These are phyloP conservation scores for Calephelis nemesis DNA, from an alignment of 1,140 invertebrate genomes.

Conservation along the genomic window DNA sequence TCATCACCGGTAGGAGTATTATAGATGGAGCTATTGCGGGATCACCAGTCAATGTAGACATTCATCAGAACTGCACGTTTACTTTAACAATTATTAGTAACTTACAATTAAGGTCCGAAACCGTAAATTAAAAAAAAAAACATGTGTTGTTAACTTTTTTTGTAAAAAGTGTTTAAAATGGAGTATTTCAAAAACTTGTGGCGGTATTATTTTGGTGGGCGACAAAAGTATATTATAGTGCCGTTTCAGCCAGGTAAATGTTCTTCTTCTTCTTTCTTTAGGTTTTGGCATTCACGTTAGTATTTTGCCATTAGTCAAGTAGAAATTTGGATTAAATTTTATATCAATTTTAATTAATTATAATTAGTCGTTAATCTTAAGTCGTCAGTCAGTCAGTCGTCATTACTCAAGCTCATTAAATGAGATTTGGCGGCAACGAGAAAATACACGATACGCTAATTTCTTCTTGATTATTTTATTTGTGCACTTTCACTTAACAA, in stretches of 20 bases:
- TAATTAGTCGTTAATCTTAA: too few species aligned
- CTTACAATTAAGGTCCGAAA: conserved; percentile 6
- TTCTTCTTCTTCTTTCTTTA: too few species aligned
- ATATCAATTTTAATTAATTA: too few species aligned
- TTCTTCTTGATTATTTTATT: too few species aligned
- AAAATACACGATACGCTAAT: too few species aligned
- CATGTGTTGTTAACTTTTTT: conserved; percentile 22
- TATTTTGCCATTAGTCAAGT: too few species aligned
- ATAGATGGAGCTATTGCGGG: conserved; percentile 40
- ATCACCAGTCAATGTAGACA: conserved; percentile 59
- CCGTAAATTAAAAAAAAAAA: conserved; percentile 18
- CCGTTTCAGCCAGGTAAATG: conserved; percentile 68
- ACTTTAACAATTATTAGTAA: conserved; percentile 47
- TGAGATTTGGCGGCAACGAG: too few species aligned
- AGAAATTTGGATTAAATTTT: too few species aligned
- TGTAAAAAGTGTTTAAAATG: conserved; percentile 40
- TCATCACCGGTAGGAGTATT: conserved; percentile 55
- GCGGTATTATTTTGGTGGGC: conserved; percentile 56
- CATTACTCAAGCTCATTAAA: too few species aligned
- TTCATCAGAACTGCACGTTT: conserved; percentile 59
- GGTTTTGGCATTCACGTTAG: too few species aligned
- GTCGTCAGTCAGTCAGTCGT: too few species aligned
- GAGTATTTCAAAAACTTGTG: conserved; percentile 64
- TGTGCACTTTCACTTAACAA: too few species aligned
- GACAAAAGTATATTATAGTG: conserved; percentile 58